These are phyloP conservation scores for Gallinago solitaria DNA, from an alignment of 2,797 vertebrate genomes.

Conservation along the genomic window DNA sequence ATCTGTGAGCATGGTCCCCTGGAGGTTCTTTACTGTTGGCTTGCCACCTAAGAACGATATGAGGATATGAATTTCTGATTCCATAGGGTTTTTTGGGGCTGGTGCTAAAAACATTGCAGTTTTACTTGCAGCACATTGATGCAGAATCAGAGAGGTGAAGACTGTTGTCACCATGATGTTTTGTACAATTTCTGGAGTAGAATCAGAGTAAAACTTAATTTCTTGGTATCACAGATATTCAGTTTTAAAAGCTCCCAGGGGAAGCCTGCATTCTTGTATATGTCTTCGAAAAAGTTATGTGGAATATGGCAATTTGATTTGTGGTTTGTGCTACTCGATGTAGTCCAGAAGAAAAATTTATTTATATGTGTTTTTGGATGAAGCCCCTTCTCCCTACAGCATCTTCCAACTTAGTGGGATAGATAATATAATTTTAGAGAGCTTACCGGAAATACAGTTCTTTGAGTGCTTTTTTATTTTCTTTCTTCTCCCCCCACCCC, in stretches of 20 bases:
- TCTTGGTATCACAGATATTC: not conserved
- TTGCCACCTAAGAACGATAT: not conserved
- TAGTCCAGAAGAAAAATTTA: not conserved
- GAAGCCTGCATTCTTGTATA: not conserved
- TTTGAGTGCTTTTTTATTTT: not conserved
- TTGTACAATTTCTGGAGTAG: not conserved
- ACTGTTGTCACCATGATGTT: not conserved
- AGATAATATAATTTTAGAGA: not conserved
- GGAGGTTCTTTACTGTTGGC: not conserved
- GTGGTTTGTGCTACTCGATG: not conserved
- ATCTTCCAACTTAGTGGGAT: not conserved
- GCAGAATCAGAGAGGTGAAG: not conserved
- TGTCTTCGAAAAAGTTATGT: not conserved
- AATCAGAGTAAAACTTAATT: not conserved
- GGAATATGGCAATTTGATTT: not conserved
- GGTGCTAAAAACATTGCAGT: not conserved
- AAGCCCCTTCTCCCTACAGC: not conserved
- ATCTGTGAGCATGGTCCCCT: rapidly evolving
- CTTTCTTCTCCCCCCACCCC: no score
- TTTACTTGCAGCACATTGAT: not conserved
- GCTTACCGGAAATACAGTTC: not conserved
- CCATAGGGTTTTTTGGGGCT: not conserved
- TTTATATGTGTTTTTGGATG: not conserved
- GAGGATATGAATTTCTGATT: not conserved
- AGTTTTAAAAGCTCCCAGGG: not conserved